Conservation (phyloP, 2,888 invertebrate genomes). For the Cylindroiulus punctatus region DNA sequence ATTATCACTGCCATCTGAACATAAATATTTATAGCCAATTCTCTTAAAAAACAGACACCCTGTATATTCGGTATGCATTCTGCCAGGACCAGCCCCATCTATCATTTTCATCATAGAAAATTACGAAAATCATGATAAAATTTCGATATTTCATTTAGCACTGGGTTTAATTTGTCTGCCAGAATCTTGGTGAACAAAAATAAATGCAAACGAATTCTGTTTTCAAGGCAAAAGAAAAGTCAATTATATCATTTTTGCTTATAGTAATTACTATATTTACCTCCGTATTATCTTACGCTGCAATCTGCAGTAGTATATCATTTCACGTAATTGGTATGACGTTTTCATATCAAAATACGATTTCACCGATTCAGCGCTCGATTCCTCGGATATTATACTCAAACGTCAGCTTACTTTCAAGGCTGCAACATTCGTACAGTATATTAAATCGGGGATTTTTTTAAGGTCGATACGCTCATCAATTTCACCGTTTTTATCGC, state of each 20-base stretch:
- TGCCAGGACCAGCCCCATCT: too few species aligned
- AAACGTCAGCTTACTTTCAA: slow-evolving; percentile 11
- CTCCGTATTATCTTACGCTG: neutral
- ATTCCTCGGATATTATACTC: neutral
- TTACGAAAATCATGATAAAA: too few species aligned
- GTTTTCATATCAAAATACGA: neutral
- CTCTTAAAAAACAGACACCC: neutral
- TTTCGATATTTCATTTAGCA: too few species aligned
- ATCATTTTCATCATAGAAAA: too few species aligned
- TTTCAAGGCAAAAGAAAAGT: neutral
- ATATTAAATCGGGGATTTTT: neutral
- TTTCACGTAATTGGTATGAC: neutral
- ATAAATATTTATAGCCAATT: slow-evolving; percentile 8
- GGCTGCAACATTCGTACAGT: neutral
- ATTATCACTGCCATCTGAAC: neutral
- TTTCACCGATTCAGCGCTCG: neutral
- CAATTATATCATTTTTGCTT: neutral
- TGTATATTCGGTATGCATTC: too few species aligned
- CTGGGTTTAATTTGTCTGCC: neutral
- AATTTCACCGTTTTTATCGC: neutral
- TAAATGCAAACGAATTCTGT: neutral
- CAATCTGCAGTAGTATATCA: neutral
- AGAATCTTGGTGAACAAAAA: neutral
- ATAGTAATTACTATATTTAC: neutral
- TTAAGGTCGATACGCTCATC: slow-evolving; percentile 44